phyloP scores from a whole-genome alignment of 2,113 vertebrate genomes.

The Tupaia tana region DNA sequence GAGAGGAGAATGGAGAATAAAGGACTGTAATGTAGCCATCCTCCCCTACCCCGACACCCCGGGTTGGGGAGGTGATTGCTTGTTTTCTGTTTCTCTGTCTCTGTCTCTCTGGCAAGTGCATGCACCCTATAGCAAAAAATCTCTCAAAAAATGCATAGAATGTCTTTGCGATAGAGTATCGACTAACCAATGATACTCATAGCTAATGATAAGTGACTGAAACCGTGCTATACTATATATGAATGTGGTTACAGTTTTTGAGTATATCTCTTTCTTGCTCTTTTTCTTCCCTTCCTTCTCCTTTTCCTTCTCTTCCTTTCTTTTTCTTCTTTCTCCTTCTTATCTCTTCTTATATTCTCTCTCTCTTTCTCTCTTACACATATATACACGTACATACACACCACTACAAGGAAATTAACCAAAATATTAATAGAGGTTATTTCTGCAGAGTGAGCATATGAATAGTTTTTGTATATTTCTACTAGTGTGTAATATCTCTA shows the following conservation, averaged over 20 bases:
- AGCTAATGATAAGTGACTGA: background rate
- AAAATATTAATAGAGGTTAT: background rate
- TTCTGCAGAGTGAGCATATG: background rate
- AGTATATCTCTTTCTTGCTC: background rate
- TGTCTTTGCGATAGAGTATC: background rate
- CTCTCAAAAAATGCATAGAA: no score
- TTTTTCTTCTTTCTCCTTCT: background rate
- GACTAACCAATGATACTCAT: background rate
- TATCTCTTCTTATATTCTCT: background rate
- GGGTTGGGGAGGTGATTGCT: no score
- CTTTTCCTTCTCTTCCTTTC: background rate
- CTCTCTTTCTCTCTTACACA: background rate
- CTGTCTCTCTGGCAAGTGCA: no score
- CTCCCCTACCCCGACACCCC: no score
- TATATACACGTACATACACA: background rate
- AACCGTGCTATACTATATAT: fast-evolving
- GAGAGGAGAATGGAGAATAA: no score
- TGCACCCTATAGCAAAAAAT: no score
- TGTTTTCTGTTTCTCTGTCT: no score
- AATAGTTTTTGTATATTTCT: background rate
- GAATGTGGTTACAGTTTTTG: background rate
- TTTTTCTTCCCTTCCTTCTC: background rate
- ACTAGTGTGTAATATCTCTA: background rate
- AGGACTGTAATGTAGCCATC: no score
- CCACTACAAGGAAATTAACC: background rate